Conservation (phyloP, 2,888 invertebrate genomes). For the Nebria brevicollis region DNA sequence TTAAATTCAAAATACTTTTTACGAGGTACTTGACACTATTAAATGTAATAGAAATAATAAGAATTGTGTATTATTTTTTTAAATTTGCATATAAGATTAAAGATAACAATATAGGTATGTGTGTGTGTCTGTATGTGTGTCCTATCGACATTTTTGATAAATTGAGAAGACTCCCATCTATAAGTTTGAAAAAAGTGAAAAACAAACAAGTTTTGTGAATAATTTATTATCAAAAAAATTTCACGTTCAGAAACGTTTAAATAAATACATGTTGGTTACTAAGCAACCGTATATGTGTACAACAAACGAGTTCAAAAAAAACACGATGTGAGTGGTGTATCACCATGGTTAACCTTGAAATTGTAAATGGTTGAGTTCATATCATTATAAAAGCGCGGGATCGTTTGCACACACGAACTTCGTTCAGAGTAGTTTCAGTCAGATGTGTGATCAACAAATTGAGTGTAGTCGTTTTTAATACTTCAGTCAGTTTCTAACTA, state of each 20-base stretch:
- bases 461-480: background rate
- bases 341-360: background rate
- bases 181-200: background rate
- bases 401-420: background rate
- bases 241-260: background rate
- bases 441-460: background rate
- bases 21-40: no score
- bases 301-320: background rate
- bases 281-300: background rate
- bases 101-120: no score
- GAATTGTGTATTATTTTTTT: no score
- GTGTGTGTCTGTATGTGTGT: no score
- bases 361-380: background rate
- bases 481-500: background rate
- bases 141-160: background rate
- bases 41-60: no score
- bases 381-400: background rate
- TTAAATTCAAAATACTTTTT: no score
- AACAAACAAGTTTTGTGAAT: background rate
- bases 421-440: background rate
- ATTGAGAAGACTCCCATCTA: background rate
- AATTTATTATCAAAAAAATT: background rate
- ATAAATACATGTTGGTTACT: background rate
- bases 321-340: background rate
- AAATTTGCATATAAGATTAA: no score